Evolutionary conservation across 2,113 vertebrate species (phyloP), one percentile per base, ranked within the genome.

Genomic region (Anoplopoma fimbria): DNA sequence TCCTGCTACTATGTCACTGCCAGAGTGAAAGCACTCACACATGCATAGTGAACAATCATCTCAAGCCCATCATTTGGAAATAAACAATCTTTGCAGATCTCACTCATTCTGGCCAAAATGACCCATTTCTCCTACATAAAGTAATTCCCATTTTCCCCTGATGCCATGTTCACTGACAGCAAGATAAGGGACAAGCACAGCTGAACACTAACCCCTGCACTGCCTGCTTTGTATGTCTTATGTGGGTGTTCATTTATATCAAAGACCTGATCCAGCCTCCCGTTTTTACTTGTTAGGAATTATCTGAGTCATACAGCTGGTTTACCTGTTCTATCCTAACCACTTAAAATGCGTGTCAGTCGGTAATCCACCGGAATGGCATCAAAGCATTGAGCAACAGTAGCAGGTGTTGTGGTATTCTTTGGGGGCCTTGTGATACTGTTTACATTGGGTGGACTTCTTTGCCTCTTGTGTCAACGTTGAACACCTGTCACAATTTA

Each of bases 91-190:
- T 23, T 60, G 3, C 0, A 0, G 57, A 45, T 68, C 33, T 60
- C 60, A 69, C 60, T 64, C 51, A 38, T 64, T 68, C 74, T 81
- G 76, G 81, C 80, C 77, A 79, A 81, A 88, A 47, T 91, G 92
- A 93, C 92, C 89, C 76, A 93, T 86, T 94, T 94, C 80, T 83
- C 85, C 90, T 94, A 91, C 93, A 94, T 93, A 93, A 94, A 93
- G 91, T 17, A 87, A 79, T 74, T 84, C 85, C 71, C 75, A 79
- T 31, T 82, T 67, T 68, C 42, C 77, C 62, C 60, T 75, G 74
- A 61, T 83, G 76, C 53, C 55, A 38, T 53, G 31, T 33, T 55
- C 71, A 68, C 51, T 65, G 27, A 83, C 69, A 61, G 40, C 68
- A 51, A 61, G 75, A 82, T 25, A 84, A 74, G 15, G 21, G 53